phyloP scores from a whole-genome alignment of 2,797 vertebrate genomes.

The Gallinago nigripennis region DNA sequence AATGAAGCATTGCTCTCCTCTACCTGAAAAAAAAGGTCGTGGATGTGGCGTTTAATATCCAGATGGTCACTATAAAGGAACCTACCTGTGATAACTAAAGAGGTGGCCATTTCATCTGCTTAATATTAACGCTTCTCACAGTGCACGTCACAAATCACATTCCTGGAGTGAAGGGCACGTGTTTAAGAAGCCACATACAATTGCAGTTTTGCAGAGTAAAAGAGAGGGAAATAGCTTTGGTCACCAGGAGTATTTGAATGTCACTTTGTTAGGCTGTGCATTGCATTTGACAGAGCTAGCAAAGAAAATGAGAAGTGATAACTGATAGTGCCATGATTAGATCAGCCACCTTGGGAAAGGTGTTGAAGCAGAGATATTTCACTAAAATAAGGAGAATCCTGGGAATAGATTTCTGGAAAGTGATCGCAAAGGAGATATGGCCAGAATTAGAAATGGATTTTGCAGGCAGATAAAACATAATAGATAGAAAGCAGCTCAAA shows the following conservation, averaged over 20 bases:
- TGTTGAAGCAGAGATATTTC: constrained; percentile 82
- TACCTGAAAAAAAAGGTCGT: not conserved
- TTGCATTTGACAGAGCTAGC: constrained; percentile 68
- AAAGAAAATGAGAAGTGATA: constrained; percentile 76
- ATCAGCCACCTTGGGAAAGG: constrained; percentile 80
- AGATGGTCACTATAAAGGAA: not conserved
- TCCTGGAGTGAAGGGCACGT: not conserved
- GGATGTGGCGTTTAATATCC: not conserved
- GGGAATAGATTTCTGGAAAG: constrained; percentile 75
- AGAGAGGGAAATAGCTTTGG: constrained; percentile 15
- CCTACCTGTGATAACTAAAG: not conserved
- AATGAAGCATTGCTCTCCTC: constrained; percentile 22
- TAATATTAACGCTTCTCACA: not conserved
- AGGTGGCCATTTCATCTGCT: constrained; percentile 10
- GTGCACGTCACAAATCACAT: not conserved
- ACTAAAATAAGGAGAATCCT: constrained; percentile 76
- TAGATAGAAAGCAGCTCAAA: constrained; percentile 71
- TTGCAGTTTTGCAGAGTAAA: not conserved
- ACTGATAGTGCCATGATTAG: constrained; percentile 76
- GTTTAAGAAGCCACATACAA: not conserved
- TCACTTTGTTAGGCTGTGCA: constrained; percentile 67
- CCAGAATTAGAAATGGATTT: constrained; percentile 80
- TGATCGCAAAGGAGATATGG: constrained; percentile 69
- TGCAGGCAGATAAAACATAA: constrained; percentile 73
- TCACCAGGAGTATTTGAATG: constrained; percentile 59